Evolutionary conservation across 2,797 vertebrate genomes (phyloP), one percentile per base, ranked within the genome.

Genomic region (Scolopax rusticola): DNA sequence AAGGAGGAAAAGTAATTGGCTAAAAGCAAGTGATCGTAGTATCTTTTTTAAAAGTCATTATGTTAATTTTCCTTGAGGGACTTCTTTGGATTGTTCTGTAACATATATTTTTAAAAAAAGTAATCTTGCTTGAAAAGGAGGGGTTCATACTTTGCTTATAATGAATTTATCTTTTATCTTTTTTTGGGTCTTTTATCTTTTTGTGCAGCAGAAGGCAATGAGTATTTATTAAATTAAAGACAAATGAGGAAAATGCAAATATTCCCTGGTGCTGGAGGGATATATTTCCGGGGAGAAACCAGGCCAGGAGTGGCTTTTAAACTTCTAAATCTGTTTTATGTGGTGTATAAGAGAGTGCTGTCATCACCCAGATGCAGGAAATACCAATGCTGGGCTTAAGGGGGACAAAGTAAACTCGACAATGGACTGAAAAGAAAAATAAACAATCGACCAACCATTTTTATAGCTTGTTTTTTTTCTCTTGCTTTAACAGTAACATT

Each of bases 401-500:
- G 83, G 85, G 69, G 90, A 89, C 78, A 84, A 95, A 97, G 77
- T 91, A 89, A 93, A 86, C 77, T 90, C 24, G 87, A 95, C 93
- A 96, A 94, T 89, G 88, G 92, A 91, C 90, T 74, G 78, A 97
- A 94, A 90, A 89, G 87, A 96, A 97, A 71, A 85, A 83, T 81
- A 94, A 92, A 92, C 93, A 96, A 88, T 20, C 7, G 8, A 80
- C 92, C 94, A 91, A 79, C 94, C 87, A 3, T 91, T 95, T 96
- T 97, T 92, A 96, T 73, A 84, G 90, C 96, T 96, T 94, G 91
- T 93, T 95, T 96, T 95, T 96, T 93, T 96, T 92, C 75, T 95
- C 71, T 87, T 95, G 51, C 80, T 95, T 85, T 89, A 95, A 80
- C 68, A 96, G 93, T 91, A 94, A 96, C 95, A 85, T 97, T 97